phyloP scores from a whole-genome alignment of 2,113 vertebrate species.

The Corythornis vintsioides region DNA sequence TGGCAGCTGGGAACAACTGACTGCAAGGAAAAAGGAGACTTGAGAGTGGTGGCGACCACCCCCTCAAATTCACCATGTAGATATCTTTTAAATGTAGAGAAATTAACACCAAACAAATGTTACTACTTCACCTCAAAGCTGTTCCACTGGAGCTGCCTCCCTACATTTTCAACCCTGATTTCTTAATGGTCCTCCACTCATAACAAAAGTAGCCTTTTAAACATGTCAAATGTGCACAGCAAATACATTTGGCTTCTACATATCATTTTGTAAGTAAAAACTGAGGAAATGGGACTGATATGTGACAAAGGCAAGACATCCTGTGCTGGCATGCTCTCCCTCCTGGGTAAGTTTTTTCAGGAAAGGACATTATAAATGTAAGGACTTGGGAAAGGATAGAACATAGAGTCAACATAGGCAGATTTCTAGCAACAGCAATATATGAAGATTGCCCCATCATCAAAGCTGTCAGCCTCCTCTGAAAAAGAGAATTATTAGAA shows the following conservation, averaged over 20 bases:
- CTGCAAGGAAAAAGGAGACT: not conserved
- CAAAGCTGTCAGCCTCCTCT: not conserved
- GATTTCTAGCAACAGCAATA: not conserved
- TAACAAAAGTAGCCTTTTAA: constrained; percentile 17
- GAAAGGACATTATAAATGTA: not conserved
- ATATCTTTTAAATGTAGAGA: not conserved
- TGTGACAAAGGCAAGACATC: not conserved
- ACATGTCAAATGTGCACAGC: not conserved
- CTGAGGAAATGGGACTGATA: not conserved
- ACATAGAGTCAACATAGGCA: not conserved
- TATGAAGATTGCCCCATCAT: not conserved
- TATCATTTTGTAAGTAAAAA: not conserved
- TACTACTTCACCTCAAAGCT: not conserved
- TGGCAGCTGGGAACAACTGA: not conserved
- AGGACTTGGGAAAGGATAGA: not conserved
- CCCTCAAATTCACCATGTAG: rapidly evolving
- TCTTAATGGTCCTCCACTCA: not conserved
- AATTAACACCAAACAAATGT: not conserved
- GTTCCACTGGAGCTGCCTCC: not conserved
- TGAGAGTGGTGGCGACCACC: not conserved
- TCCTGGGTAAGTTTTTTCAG: not conserved
- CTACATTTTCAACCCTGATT: not conserved
- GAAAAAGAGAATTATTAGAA: not conserved
- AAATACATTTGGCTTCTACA: not conserved
- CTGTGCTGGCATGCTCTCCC: not conserved